Evolutionary conservation across 2,113 vertebrate species (phyloP), one percentile per base, ranked within the genome.

Genomic region (Probosciger aterrimus): DNA sequence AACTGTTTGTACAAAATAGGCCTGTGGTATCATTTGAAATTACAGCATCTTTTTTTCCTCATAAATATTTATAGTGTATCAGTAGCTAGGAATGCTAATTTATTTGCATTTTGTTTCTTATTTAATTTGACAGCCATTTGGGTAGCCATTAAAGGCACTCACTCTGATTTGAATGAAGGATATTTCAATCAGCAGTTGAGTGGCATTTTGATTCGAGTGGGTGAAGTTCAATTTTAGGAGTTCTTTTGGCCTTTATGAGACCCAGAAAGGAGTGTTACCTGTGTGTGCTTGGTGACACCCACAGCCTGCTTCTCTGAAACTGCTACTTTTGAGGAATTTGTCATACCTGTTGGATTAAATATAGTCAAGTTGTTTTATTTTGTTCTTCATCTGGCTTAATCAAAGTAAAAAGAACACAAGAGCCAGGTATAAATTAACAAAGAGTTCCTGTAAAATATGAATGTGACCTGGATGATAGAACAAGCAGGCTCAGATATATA

Each of bases 31-130:
- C 97, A 96, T 95, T 97, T 95, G 92, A 95, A 96, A 97, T 98
- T 67, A 96, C 97, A 73, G 94, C 97, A 98, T 98, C 97, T 97
- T 96, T 96, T 94, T 95, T 97, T 96, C 94, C 98, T 97, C 96
- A 97, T 98, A 98, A 98, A 98, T 98, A 97, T 98, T 97, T 98
- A 97, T 97, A 97, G 91, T 53, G 60, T 96, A 97, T 98, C 96
- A 82, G 96, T 96, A 94, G 97, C 94, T 97, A 95, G 96, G 97
- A 97, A 97, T 96, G 96, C 95, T 97, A 97, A 98, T 97, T 97
- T 97, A 97, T 97, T 98, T 98, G 97, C 95, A 92, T 97, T 97
- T 97, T 96, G 87, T 95, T 97, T 97, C 96, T 97, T 95, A 96
- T 97, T 98, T 96, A 97, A 97, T 97, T 96, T 97, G 91, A 94